Conservation (phyloP, 2,888 invertebrate genomes). For the Hanleya hanleyi region DNA sequence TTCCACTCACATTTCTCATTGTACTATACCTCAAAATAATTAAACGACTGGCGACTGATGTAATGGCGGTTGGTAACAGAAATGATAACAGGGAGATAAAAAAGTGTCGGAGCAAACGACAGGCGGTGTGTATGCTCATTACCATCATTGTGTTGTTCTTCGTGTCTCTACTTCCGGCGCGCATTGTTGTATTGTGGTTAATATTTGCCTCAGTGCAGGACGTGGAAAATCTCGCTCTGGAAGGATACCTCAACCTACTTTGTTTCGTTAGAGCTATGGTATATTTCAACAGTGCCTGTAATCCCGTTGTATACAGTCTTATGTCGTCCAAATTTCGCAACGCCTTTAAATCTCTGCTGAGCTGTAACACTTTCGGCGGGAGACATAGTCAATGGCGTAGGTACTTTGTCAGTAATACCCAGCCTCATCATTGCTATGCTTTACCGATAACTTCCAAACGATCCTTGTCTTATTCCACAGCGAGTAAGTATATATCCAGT, state of each 20-base stretch:
- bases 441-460: not conserved
- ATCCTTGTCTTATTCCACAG: no score
- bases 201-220: conserved; percentile 83
- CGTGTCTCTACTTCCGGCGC: conserved; percentile 90
- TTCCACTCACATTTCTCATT: conserved; percentile 87
- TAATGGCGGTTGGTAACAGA: not conserved
- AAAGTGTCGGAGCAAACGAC: conserved; percentile 35
- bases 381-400: not conserved
- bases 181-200: conserved; percentile 90
- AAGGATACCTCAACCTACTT: conserved; percentile 86
- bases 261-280: conserved; percentile 87
- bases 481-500: no score
- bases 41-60: conserved; percentile 32
- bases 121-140: conserved; percentile 62
- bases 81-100: not conserved
- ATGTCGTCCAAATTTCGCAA: conserved; percentile 92
- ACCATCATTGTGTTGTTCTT: conserved; percentile 83
- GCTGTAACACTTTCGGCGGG: not conserved
- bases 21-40: conserved; percentile 81
- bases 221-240: conserved; percentile 82
- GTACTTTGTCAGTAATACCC: not conserved
- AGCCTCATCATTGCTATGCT: not conserved
- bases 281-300: conserved; percentile 92
- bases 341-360: conserved; percentile 44
- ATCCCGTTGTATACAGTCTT: conserved; percentile 92